Evolutionary conservation across 2,113 vertebrate genomes (phyloP).

Genomic region (Grammomys dolichurus): DNA sequence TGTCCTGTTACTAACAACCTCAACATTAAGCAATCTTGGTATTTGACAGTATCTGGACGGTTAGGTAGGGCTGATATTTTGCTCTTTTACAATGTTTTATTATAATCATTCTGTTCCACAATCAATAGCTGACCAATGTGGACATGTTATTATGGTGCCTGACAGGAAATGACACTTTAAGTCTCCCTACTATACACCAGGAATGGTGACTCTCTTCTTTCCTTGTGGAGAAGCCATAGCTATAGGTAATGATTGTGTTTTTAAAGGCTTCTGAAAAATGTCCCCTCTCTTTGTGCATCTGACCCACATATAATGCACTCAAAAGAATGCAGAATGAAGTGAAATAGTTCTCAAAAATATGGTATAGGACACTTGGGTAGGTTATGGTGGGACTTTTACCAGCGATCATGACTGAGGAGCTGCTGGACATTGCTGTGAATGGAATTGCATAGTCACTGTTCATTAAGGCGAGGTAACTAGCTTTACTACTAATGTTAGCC

Average conservation of each 20-base stretch:
- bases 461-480: background rate
- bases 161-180: constrained; percentile 35
- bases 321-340: constrained; percentile 57
- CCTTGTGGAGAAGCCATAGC: background rate
- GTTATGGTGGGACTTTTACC: background rate
- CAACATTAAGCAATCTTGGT: constrained; percentile 65
- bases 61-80: constrained; percentile 69
- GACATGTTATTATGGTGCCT: constrained; percentile 46
- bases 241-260: constrained; percentile 56
- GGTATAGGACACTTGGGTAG: background rate
- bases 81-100: constrained; percentile 71
- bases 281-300: constrained; percentile 9
- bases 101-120: constrained; percentile 71
- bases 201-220: constrained; percentile 46
- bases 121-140: constrained; percentile 68
- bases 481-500: background rate
- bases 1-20: constrained; percentile 44
- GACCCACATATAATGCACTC: constrained; percentile 14
- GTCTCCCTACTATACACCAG: background rate
- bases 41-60: constrained; percentile 69
- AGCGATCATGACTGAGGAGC: background rate
- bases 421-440: background rate
- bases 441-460: background rate
- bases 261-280: constrained; percentile 52
- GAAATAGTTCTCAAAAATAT: background rate